phyloP scores from a whole-genome alignment of 2,113 vertebrate species.

The Aphelocoma coerulescens region DNA sequence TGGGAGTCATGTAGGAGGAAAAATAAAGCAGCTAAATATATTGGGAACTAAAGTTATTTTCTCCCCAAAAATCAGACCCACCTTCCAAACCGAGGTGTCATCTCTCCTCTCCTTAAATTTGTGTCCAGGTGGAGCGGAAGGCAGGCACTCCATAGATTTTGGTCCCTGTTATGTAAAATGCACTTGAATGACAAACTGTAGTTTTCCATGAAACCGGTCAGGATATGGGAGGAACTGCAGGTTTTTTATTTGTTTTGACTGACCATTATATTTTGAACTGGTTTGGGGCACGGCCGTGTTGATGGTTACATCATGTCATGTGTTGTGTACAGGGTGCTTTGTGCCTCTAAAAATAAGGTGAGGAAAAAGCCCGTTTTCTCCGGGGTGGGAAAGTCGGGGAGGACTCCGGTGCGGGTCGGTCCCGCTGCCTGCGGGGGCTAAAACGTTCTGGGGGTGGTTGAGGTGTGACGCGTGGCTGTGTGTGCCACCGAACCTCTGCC shows the following conservation, averaged over 20 bases:
- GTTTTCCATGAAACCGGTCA: slow-evolving; percentile 46
- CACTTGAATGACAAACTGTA: slow-evolving; percentile 46
- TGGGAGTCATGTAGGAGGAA: background rate
- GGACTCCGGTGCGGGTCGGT: background rate
- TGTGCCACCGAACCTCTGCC: background rate
- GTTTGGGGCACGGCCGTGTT: slow-evolving; percentile 44
- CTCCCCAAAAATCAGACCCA: background rate
- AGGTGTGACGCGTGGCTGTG: background rate
- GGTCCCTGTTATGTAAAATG: slow-evolving; percentile 41
- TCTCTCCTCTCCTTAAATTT: background rate
- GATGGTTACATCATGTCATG: slow-evolving; percentile 75
- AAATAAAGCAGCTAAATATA: background rate
- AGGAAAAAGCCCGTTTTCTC: slow-evolving; percentile 46
- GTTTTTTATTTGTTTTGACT: slow-evolving; percentile 32
- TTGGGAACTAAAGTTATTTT: background rate
- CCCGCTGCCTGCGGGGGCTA: background rate
- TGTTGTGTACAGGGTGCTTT: slow-evolving; percentile 66
- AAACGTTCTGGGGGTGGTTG: rapidly evolving
- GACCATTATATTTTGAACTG: slow-evolving; percentile 50
- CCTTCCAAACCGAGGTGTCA: background rate
- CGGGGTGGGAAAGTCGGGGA: background rate
- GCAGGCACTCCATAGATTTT: background rate
- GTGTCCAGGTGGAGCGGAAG: background rate
- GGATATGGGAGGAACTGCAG: slow-evolving; percentile 53
- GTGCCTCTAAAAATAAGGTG: slow-evolving; percentile 73